phyloP scores from a whole-genome alignment of 2,888 invertebrate species.

The Acrobasis consociella region DNA sequence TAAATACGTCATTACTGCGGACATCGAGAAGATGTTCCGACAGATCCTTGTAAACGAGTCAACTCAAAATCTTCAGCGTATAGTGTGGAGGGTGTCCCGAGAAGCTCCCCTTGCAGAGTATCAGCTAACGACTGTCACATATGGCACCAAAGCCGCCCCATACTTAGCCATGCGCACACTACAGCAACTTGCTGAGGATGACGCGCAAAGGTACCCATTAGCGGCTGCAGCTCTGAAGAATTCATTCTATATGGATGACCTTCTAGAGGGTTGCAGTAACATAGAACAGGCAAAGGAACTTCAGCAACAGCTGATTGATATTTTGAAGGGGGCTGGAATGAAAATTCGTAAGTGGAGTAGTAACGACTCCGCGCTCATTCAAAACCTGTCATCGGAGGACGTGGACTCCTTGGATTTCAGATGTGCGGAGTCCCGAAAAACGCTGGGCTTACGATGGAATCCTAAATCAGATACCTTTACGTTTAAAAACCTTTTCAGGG shows the following conservation, averaged over 20 bases:
- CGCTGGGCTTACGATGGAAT: too few relatives aligned
- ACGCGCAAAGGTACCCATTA: constrained; percentile 7
- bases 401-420: too few relatives aligned
- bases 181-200: constrained; percentile 22
- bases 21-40: constrained; percentile 34
- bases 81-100: too few relatives aligned
- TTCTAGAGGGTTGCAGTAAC: background rate
- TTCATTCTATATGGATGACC: constrained; percentile 19
- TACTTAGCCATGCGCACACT: constrained; percentile 25
- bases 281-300: background rate
- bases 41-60: constrained; percentile 24
- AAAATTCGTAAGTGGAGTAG: too few relatives aligned
- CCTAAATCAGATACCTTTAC: too few relatives aligned
- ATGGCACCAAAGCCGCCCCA: background rate
- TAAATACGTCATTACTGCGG: constrained; percentile 29
- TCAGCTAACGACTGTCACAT: too few relatives aligned
- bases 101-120: too few relatives aligned
- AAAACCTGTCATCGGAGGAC: too few relatives aligned
- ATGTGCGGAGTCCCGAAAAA: too few relatives aligned
- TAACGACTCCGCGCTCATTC: too few relatives aligned
- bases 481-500: too few relatives aligned
- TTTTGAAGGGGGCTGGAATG: constrained; percentile 5
- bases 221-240: constrained; percentile 3
- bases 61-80: too few relatives aligned
- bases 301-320: constrained; percentile 14